A percentile compares a stretch with the other conserved stretches of the same genome.
Evolutionary conservation across 1,140 invertebrate genomes (phyloP).

Genomic region (Proctacanthus coquilletti): DNA sequence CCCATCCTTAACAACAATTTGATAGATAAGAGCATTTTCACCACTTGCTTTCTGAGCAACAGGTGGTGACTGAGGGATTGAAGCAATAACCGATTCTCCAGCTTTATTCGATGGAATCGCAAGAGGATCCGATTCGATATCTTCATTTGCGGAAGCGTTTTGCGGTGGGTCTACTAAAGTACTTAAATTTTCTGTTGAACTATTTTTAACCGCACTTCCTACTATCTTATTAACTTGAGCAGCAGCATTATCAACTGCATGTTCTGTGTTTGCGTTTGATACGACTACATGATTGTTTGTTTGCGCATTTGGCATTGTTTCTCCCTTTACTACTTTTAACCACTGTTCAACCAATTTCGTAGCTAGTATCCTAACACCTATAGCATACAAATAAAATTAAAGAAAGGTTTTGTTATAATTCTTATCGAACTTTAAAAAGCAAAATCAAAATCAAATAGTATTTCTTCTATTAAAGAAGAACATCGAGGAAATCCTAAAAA

Average conservation of each 20-base stretch:
- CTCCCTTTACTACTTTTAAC: conserved; percentile 69
- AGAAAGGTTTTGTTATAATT: conserved; percentile 1
- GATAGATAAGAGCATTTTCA: conserved; percentile 42
- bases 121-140: conserved; percentile 2
- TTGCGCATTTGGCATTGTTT: conserved; percentile 23
- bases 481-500: conserved; percentile 4
- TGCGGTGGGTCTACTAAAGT: too few species aligned
- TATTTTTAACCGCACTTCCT: too few species aligned
- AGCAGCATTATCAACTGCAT: background rate
- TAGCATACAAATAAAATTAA: conserved; percentile 15
- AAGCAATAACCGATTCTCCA: conserved; percentile 7
- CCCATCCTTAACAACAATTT: conserved; percentile 56
- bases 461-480: background rate
- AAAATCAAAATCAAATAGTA: background rate
- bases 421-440: background rate
- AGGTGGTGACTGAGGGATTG: conserved; percentile 7
- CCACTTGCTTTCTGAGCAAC: conserved; percentile 14
- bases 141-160: conserved; percentile 6
- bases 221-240: background rate
- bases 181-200: too few species aligned
- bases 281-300: conserved; percentile 4
- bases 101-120: conserved; percentile 1
- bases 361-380: conserved; percentile 55
- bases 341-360: conserved; percentile 76
- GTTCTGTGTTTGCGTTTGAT: conserved; percentile 3